Evolutionary conservation across 2,888 invertebrate genomes (phyloP).

Genomic region (Diadegma fenestrale): DNA sequence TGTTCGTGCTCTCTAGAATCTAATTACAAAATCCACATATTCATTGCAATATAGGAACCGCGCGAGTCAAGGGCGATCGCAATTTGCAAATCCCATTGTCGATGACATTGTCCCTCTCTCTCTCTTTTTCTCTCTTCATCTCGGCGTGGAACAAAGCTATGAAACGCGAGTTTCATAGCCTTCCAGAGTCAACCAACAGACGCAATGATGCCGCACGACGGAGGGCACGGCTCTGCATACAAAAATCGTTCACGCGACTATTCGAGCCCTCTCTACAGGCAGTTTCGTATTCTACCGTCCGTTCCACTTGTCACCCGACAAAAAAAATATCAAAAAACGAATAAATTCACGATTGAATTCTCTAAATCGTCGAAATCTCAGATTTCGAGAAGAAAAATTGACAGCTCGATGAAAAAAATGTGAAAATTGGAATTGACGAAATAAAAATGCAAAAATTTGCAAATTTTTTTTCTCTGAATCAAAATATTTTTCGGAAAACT

Average conservation of each 20-base stretch:
- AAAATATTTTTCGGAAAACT: no score
- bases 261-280: slow-evolving; percentile 22
- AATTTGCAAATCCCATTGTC: slow-evolving; percentile 30
- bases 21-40: slow-evolving; percentile 11
- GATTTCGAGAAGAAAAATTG: not conserved
- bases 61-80: slow-evolving; percentile 25
- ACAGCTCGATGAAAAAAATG: no score
- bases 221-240: slow-evolving; percentile 76
- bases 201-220: slow-evolving; percentile 68
- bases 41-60: slow-evolving; percentile 12
- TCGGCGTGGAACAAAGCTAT: slow-evolving; percentile 67
- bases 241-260: slow-evolving; percentile 68
- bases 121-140: slow-evolving; percentile 28
- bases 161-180: slow-evolving; percentile 64
- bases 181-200: slow-evolving; percentile 69
- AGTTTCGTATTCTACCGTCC: slow-evolving; percentile 14
- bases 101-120: slow-evolving; percentile 52
- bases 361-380: not conserved
- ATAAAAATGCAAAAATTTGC: no score
- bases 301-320: not conserved
- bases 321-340: not conserved
- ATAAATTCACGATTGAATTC: not conserved
- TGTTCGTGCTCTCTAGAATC: not conserved
- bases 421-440: no score
- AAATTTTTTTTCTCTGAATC: no score